Base-by-base conservation (phyloP, 2,797 vertebrate species). In the Neosilurus mollespiculum region DNA sequence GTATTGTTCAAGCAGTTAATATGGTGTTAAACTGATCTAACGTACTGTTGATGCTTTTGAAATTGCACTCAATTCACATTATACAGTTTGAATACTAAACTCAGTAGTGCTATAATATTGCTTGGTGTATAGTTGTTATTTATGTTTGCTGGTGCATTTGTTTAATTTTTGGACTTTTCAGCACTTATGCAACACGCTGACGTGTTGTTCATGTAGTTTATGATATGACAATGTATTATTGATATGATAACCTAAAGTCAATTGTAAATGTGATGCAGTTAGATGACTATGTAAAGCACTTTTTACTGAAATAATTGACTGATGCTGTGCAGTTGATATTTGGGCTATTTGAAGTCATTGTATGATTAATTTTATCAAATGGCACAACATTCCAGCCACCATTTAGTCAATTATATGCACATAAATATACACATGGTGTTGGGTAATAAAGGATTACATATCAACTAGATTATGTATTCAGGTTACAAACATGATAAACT, bases 321-420 rank as follows among this genome's bases (percentile, higher is more conserved):
- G 86, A 87, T 85, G 83, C 54, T 22, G 79, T 87, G 86, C 82
- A 82, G 85, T 83, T 83, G 81, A 86, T 80, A 85, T 81, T 83
- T 83, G 85, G 85, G 86, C 83, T 87, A 69, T 85, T 83, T 87
- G 82, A 30, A 87, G 70, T 85, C 37, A 83, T 81, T 86, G 75
- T 81, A 73, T 84, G 69, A 86, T 85, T 88, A 76, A 87, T 81
- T 83, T 85, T 51, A 80, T 88, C 81, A 85, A 84, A 86, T 85
- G 75, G 86, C 86, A 87, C 84, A 87, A 88, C 88, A 88, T 88
- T 88, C 88, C 88, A 88, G 84, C 84, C 85, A 88, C 84, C 83
- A 73, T 88, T 80, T 81, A 83, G 83, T 86, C 85, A 85, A 72
- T 83, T 85, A 86, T 75, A 69, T 84, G 84, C 82, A 84, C 84